Conservation (phyloP, 2,113 vertebrate species). For the Actenoides lindsayi region DNA sequence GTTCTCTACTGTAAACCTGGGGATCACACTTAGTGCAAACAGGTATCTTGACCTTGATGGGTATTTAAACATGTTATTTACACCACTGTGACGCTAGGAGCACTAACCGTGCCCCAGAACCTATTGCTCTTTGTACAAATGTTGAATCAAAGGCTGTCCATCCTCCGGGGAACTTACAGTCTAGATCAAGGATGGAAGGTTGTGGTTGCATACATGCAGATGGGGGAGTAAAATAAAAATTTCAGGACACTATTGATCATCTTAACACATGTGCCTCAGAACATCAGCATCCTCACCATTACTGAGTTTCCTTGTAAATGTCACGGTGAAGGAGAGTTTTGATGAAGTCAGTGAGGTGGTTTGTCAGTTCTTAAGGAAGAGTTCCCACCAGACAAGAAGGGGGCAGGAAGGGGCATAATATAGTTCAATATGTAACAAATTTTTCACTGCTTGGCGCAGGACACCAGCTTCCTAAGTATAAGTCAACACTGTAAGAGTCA, state of each 20-base stretch:
- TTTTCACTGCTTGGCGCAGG: not conserved
- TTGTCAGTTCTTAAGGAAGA: not conserved
- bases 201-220: not conserved
- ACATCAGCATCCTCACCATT: not conserved
- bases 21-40: not conserved
- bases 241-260: not conserved
- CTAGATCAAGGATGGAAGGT: not conserved
- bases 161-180: not conserved
- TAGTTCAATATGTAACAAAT: not conserved
- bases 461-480: not conserved
- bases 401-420: not conserved
- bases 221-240: not conserved
- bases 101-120: not conserved
- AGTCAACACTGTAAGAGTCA: not conserved
- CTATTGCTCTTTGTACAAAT: not conserved
- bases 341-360: not conserved
- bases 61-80: not conserved
- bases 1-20: not conserved
- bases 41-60: not conserved
- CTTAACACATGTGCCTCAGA: not conserved
- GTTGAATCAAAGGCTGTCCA: not conserved
- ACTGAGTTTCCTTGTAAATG: conserved; percentile 20
- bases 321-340: not conserved
- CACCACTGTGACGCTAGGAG: not conserved
- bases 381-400: not conserved